Conservation (phyloP, 2,797 vertebrate genomes). For the Trematocara caparti region DNA sequence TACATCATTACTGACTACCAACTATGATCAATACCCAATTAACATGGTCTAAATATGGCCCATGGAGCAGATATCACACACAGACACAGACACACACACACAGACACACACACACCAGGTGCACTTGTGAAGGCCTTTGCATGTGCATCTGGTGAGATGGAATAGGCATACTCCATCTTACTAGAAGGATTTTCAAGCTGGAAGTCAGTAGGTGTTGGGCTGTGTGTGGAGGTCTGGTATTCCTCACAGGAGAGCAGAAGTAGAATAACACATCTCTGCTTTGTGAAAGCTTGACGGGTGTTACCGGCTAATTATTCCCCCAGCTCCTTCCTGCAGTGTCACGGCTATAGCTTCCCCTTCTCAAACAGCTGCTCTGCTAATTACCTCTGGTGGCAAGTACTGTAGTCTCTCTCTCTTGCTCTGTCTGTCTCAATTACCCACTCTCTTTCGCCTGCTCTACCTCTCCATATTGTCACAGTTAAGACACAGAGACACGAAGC, state of each 20-base stretch:
- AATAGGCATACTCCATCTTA: background rate
- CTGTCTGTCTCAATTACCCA: slow-evolving; percentile 54
- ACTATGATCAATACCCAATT: slow-evolving; percentile 55
- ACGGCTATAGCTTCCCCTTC: slow-evolving; percentile 58
- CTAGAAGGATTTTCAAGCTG: background rate
- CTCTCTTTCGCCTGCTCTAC: slow-evolving; percentile 11
- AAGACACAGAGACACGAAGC: slow-evolving; percentile 23
- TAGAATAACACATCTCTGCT: slow-evolving; percentile 65
- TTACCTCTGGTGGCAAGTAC: slow-evolving; percentile 66
- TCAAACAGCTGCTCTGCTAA: slow-evolving; percentile 74
- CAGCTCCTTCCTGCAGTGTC: slow-evolving; percentile 70
- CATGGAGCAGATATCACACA: slow-evolving; percentile 6
- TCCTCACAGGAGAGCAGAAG: slow-evolving; percentile 48
- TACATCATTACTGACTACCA: slow-evolving; percentile 42
- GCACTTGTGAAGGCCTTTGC: background rate
- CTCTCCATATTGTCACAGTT: slow-evolving; percentile 41
- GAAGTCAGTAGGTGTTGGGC: slow-evolving; percentile 10
- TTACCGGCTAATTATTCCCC: slow-evolving; percentile 74
- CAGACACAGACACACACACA: background rate
- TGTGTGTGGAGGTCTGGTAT: slow-evolving; percentile 5
- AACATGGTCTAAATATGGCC: slow-evolving; percentile 53
- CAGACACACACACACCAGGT: background rate
- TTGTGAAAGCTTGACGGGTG: slow-evolving; percentile 68
- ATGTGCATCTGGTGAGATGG: background rate
- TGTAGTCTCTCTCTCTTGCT: slow-evolving; percentile 15